Base-by-base conservation (phyloP, 2,797 vertebrate genomes). In the Lindbergichthys nudifrons region DNA sequence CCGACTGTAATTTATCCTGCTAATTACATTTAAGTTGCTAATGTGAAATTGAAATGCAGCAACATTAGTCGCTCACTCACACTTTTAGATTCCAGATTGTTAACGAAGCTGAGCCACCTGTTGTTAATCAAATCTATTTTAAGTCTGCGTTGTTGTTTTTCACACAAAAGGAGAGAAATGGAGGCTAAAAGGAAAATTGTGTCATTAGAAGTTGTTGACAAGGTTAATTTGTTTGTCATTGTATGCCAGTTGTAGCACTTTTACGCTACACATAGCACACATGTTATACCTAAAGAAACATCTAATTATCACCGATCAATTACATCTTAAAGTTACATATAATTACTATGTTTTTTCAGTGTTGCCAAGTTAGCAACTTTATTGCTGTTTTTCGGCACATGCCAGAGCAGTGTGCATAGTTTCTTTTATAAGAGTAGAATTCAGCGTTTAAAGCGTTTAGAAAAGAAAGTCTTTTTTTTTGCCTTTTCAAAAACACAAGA, bases 241-340 rank as follows among this genome's bases (percentile, higher is more conserved):
- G 47, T 36, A 39, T 51, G 48, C 16, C 13, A 48, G 26, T 39
- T 51, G 14, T 26, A 12, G 50, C 56, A 18, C 18, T 18, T 48
- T 32, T 11, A 47, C 11, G 3, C 47, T 39, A 50, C n/a, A 26
- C 26, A 19, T 23, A 23, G 9, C 14, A 42, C 16, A 36, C 1
- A 62, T 18, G 32, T 36, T 36, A 36, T 36, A 83, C 50, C 57
- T 73, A 66, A 80, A 71, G 78, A 82, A 69, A 87, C 88, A 42
- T 30, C 53, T 21, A 60, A 10, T 2, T 12, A 51, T 41, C n/a
- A 21, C n/a, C 39, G 21, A 21, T 66, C 69, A 76, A 68, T 78
- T 72, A 42, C 48, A 54, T 41, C 46, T 48, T 62, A 36, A 51
- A 75, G 48, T 52, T 62, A 70, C 7, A 48, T 73, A 21, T 65